Base-by-base conservation (phyloP, 2,797 vertebrate genomes). In the Diceros bicornis region DNA sequence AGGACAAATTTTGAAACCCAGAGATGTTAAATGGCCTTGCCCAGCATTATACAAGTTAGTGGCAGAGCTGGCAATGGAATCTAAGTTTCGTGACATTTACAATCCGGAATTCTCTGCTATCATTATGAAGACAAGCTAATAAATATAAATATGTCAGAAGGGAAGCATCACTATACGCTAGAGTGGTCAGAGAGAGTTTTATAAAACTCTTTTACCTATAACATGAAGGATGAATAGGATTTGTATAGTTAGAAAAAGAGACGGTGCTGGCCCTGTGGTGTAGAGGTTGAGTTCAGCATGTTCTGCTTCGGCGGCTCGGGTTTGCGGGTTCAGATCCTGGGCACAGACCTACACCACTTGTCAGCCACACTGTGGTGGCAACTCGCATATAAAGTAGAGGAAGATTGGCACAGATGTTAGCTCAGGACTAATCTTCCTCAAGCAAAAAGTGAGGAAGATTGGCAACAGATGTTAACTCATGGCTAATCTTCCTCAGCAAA, bases 1-100 rank as follows among this genome's bases (percentile, higher is more conserved):
- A 52, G 50, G 23, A 91, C 18, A 84, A n/a, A 88, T 91, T 93
- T 94, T 97, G 66, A 94, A 94, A 89, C 55, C 34, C 34, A 97
- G 55, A 89, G 61, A 91, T 90, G 10, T 93, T 97, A 77, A 91
- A 2, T 68, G 29, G 91, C 96, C 41, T 96, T 93, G 44, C 17
- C 64, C 27, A 47, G 18, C 50, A 93, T 32, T 88, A 79, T 72
- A 77, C 82, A 95, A 84, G 32, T 82, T 89, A 68, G 21, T 94
- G 34, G 11, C 84, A 93, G 52, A 94, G 41, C 66, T 74, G 44
- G 37, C 83, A 94, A 95, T 77, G 16, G 44, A 97, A 91, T 90
- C 44, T 95, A 90, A 79, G 78, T 86, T 90, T 95, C 55, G 79
- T 92, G 34, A 86, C n/a, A 82, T 79, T 95, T 89, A 61, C 23